These are phyloP conservation scores for Tachystola acroxantha DNA, from an alignment of 2,888 invertebrate species.

Conservation along the genomic window DNA sequence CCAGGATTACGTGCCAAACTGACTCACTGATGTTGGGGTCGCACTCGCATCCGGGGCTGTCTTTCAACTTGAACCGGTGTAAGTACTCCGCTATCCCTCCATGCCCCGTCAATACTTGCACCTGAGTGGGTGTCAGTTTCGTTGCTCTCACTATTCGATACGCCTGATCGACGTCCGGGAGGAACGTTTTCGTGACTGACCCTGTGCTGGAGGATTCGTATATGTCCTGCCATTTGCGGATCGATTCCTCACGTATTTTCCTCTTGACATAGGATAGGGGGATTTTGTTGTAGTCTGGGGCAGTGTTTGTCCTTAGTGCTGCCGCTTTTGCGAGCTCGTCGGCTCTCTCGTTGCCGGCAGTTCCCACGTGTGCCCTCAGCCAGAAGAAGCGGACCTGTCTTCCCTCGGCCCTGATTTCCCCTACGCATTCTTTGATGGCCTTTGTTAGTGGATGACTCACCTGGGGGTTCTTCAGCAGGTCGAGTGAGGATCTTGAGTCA, in stretches of 20 bases:
- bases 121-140: not conserved
- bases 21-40: not conserved
- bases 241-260: not conserved
- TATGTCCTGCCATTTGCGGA: not conserved
- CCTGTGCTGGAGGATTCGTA: not conserved
- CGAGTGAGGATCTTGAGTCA: no score
- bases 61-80: not conserved
- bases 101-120: not conserved
- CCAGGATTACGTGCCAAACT: not conserved
- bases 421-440: no score
- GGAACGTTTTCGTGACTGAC: not conserved
- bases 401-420: not conserved
- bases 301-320: not conserved
- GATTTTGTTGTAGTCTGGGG: not conserved
- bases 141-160: not conserved
- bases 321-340: no score
- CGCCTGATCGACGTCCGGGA: not conserved
- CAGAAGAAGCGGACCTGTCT: no score
- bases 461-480: no score
- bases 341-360: no score
- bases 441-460: no score
- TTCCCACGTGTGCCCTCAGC: no score
- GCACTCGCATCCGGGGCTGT: not conserved
- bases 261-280: no score
- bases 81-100: not conserved